phyloP scores from a whole-genome alignment of 2,797 vertebrate species.

The Dicrostonyx torquatus region DNA sequence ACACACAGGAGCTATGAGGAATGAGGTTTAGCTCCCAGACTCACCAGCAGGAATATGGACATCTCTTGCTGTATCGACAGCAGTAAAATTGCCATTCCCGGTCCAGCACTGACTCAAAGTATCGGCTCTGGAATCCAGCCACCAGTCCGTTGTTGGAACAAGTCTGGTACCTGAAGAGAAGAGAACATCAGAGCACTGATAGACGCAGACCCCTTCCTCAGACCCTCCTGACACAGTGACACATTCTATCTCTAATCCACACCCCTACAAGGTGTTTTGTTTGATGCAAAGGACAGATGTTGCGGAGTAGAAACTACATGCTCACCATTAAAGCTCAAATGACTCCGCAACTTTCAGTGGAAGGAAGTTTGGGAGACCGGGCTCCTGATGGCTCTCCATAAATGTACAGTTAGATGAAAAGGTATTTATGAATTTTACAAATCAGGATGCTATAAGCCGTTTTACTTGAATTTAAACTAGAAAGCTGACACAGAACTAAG shows the following conservation, averaged over 20 bases:
- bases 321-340: background rate
- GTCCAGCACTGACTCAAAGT: conserved; percentile 95
- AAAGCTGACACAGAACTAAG: background rate
- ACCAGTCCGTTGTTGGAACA: conserved; percentile 97
- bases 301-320: background rate
- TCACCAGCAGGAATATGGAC: conserved; percentile 97
- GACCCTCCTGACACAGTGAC: background rate
- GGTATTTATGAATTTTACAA: background rate
- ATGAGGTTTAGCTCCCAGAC: conserved; percentile 70
- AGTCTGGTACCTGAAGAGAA: conserved; percentile 92
- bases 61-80: conserved; percentile 94
- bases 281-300: background rate
- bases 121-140: conserved; percentile 96
- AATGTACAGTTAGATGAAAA: background rate
- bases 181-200: background rate
- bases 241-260: background rate
- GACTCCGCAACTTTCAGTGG: background rate
- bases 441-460: background rate
- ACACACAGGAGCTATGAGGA: background rate
- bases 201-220: background rate
- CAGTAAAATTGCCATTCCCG: conserved; percentile 99
- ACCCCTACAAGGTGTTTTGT: background rate
- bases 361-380: background rate
- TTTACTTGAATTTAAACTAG: conserved; percentile 8
- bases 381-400: background rate